Evolutionary conservation across 2,888 invertebrate genomes (phyloP).

Genomic region (Bembecia ichneumoniformis): DNA sequence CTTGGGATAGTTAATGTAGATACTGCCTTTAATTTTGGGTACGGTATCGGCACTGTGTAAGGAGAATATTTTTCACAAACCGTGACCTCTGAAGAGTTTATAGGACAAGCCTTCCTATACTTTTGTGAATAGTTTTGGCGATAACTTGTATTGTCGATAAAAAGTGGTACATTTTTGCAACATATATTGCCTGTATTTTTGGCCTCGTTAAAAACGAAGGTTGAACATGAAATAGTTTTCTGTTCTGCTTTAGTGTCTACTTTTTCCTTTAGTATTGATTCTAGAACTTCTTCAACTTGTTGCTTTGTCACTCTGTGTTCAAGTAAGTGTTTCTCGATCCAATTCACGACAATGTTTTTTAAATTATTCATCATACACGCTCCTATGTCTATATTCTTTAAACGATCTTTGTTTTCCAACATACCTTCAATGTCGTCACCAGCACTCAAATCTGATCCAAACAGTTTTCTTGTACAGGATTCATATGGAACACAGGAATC

Average conservation of each 20-base stretch:
- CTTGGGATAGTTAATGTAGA: constrained; percentile 55
- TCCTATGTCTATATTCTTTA: constrained; percentile 27
- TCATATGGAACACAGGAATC: constrained; percentile 28
- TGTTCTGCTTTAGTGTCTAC: constrained; percentile 25
- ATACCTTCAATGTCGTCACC: constrained; percentile 35
- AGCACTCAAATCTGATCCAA: constrained; percentile 26
- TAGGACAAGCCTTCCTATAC: no score
- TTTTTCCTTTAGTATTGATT: constrained; percentile 29
- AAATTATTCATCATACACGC: constrained; percentile 42
- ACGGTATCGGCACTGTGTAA: constrained; percentile 29
- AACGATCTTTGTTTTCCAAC: constrained; percentile 8
- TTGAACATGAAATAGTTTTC: constrained; percentile 3
- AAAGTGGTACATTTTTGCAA: no score
- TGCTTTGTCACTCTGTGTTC: constrained; percentile 31
- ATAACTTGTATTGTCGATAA: no score
- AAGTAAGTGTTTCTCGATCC: constrained; percentile 37
- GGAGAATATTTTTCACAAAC: constrained; percentile 17
- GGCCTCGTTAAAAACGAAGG: no score
- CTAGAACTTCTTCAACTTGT: constrained; percentile 34
- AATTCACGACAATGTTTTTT: constrained; percentile 35
- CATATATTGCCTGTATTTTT: no score
- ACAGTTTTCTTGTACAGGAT: constrained; percentile 27
- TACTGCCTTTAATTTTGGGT: constrained; percentile 33
- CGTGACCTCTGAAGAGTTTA: neutral
- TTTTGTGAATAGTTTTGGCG: no score